Conservation (phyloP, 2,888 invertebrate species). For the Serrognathus titanus region DNA sequence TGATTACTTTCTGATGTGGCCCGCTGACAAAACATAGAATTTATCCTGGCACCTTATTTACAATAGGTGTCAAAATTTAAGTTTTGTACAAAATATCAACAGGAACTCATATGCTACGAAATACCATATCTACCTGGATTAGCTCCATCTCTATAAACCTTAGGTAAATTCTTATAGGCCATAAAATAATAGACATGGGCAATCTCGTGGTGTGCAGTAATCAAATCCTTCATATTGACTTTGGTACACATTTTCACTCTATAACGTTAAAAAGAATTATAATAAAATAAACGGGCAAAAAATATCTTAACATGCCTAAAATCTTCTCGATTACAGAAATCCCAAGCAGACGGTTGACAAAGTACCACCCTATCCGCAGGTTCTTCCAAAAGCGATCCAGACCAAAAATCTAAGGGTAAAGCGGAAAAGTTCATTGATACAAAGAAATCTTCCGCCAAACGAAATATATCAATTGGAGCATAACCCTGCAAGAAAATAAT, state of each 20-base stretch:
- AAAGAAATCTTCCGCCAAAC: constrained; percentile 88
- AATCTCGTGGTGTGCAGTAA: constrained; percentile 90
- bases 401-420: constrained; percentile 86
- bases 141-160: constrained; percentile 85
- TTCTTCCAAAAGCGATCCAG: constrained; percentile 77
- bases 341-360: constrained; percentile 92
- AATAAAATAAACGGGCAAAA: constrained; percentile 7
- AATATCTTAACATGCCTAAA: constrained; percentile 59
- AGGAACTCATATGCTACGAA: too few relatives aligned
- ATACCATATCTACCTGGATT: constrained; percentile 77
- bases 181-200: constrained; percentile 88
- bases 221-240: constrained; percentile 79
- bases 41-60: too few relatives aligned
- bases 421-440: constrained; percentile 83
- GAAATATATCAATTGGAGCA: constrained; percentile 78
- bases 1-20: too few relatives aligned
- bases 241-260: constrained; percentile 88
- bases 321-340: constrained; percentile 86
- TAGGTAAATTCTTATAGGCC: constrained; percentile 77
- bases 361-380: constrained; percentile 72
- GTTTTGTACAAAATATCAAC: too few relatives aligned
- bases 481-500: constrained; percentile 60
- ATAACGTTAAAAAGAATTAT: constrained; percentile 36
- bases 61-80: too few relatives aligned
- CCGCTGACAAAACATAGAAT: too few relatives aligned